Conservation (phyloP, 2,797 vertebrate genomes). For the Acrocephalus scirpaceus region DNA sequence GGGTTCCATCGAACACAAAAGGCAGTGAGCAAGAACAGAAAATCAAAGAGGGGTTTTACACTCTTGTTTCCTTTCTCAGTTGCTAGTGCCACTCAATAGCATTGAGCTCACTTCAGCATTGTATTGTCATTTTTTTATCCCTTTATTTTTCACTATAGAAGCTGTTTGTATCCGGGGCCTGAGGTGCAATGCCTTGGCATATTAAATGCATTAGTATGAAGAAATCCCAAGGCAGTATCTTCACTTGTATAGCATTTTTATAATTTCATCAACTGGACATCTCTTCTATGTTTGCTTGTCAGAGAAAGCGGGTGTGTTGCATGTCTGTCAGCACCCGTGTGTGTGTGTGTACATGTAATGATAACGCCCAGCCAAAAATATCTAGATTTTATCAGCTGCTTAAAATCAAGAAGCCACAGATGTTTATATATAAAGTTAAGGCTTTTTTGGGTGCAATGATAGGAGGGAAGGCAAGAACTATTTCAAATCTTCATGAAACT, state of each 20-base stretch:
- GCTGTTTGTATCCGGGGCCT: neutral
- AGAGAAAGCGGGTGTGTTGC: neutral
- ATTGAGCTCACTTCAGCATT: neutral
- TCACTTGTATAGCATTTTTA: conserved; percentile 25
- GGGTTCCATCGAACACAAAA: neutral
- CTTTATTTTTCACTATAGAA: neutral
- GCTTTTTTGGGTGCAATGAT: neutral
- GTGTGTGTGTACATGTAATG: neutral
- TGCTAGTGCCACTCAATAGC: neutral
- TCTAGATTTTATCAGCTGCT: neutral
- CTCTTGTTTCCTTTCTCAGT: neutral
- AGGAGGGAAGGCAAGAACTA: neutral
- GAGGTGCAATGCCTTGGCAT: conserved; percentile 2
- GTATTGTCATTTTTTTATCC: neutral
- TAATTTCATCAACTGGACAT: neutral
- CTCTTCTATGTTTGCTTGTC: neutral
- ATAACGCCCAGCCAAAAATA: neutral
- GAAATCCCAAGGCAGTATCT: conserved; percentile 20
- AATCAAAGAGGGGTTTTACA: neutral
- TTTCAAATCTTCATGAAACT: neutral
- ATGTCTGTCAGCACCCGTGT: neutral
- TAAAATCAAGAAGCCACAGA: neutral
- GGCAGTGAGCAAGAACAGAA: neutral
- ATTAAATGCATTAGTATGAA: conserved; percentile 39
- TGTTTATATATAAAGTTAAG: neutral